These are phyloP conservation scores for Gymnocypris eckloni DNA, from an alignment of 2,797 vertebrate genomes.

Conservation along the genomic window DNA sequence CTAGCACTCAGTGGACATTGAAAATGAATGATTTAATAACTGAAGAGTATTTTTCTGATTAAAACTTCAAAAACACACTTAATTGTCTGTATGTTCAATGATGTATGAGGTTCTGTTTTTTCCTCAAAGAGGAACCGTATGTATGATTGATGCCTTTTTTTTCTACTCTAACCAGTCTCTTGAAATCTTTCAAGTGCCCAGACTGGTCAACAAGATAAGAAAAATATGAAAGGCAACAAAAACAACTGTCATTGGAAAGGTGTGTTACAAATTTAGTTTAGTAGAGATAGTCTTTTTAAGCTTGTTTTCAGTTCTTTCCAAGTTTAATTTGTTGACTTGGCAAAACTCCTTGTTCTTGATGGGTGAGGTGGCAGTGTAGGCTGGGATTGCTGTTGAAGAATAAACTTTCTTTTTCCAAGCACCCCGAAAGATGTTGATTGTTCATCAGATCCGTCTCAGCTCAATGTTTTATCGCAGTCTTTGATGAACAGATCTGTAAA, in stretches of 20 bases:
- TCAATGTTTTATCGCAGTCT: conserved; percentile 17
- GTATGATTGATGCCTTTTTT: conserved; percentile 67
- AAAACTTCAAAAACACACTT: conserved; percentile 6
- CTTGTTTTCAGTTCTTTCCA: not conserved
- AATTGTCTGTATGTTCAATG: conserved; percentile 60
- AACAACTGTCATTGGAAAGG: conserved; percentile 76
- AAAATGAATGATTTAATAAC: conserved; percentile 50
- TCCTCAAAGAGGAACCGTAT: conserved; percentile 64
- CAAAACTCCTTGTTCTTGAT: not conserved
- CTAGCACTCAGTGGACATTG: conserved; percentile 66
- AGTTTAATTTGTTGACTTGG: not conserved
- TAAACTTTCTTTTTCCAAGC: not conserved
- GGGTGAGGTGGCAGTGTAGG: not conserved
- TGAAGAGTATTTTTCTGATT: conserved; percentile 43
- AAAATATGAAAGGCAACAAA: conserved; percentile 78
- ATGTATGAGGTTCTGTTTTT: conserved; percentile 71
- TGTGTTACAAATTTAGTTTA: conserved; percentile 25
- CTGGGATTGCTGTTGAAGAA: conserved; percentile 3
- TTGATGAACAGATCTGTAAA: conserved; percentile 63
- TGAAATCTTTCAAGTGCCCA: conserved; percentile 75
- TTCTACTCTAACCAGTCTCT: conserved; percentile 40
- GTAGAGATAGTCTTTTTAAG: not conserved
- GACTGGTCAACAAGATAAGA: conserved; percentile 78
- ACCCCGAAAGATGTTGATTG: not conserved
- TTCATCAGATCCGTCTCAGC: not conserved